Percentiles rank a stretch among this genome's conserved stretches.
These are phyloP conservation scores for Halcyon senegalensis DNA, from an alignment of 2,113 vertebrate genomes.

Conservation along the genomic window DNA sequence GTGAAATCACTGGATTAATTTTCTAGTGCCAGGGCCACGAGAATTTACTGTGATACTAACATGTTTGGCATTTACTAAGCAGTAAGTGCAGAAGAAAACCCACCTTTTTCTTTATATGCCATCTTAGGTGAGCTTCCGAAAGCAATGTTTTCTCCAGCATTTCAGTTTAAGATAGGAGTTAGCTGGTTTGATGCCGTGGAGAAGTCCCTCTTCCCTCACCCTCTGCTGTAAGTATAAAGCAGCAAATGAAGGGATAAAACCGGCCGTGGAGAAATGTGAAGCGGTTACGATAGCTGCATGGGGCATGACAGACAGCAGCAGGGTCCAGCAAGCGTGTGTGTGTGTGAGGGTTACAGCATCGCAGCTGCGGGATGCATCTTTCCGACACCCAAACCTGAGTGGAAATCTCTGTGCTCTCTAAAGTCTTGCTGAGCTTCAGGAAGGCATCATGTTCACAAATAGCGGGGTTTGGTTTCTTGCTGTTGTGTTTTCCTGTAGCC, in stretches of 20 bases:
- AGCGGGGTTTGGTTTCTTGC: not conserved
- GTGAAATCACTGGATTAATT: not conserved
- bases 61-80: not conserved
- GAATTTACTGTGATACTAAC: not conserved
- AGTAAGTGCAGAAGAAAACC: not conserved
- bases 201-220: not conserved
- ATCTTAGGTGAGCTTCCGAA: not conserved
- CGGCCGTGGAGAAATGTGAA: not conserved
- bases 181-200: not conserved
- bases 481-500: not conserved
- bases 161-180: not conserved
- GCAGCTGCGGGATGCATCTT: conserved; percentile 26
- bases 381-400: not conserved
- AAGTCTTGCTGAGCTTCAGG: not conserved
- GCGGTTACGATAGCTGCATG: not conserved
- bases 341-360: not conserved
- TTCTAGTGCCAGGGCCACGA: not conserved
- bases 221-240: not conserved
- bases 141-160: not conserved
- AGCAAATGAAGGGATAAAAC: not conserved
- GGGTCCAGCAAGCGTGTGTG: not conserved
- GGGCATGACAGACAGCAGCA: not conserved
- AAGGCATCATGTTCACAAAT: not conserved
- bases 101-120: not conserved
- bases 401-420: not conserved